These are phyloP conservation scores for Hirundichthys speculiger DNA, from an alignment of 2,113 vertebrate species.

Conservation along the genomic window DNA sequence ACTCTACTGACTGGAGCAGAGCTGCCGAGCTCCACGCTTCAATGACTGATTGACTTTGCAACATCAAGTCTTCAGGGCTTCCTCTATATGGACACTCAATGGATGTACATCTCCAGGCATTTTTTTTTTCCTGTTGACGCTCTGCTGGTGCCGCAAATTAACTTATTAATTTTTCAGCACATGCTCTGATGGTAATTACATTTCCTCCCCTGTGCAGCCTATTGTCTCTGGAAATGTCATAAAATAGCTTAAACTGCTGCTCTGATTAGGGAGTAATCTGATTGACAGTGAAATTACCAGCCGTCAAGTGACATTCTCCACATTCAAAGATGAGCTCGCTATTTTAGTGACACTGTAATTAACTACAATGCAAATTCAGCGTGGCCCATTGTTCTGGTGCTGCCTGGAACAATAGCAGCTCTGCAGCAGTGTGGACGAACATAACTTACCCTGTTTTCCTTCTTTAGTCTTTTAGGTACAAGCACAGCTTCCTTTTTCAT, in stretches of 20 bases:
- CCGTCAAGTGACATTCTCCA: slow-evolving; percentile 69
- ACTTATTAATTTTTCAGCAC: slow-evolving; percentile 78
- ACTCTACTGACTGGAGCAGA: slow-evolving; percentile 46
- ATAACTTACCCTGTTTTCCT: slow-evolving; percentile 13
- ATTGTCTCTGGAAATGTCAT: slow-evolving; percentile 78
- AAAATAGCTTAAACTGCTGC: slow-evolving; percentile 75
- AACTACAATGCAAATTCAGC: slow-evolving; percentile 61
- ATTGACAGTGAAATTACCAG: slow-evolving; percentile 78
- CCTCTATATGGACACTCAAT: slow-evolving; percentile 46
- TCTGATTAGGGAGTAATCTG: slow-evolving; percentile 75
- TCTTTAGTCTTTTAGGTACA: background rate
- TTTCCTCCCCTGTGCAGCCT: slow-evolving; percentile 70
- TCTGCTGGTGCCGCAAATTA: slow-evolving; percentile 75
- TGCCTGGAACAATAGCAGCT: slow-evolving; percentile 49
- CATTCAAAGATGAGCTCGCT: slow-evolving; percentile 63
- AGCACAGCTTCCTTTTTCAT: slow-evolving; percentile 11
- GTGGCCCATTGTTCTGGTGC: slow-evolving; percentile 48
- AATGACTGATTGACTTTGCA: slow-evolving; percentile 64
- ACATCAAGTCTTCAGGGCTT: slow-evolving; percentile 51
- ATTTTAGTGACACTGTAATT: slow-evolving; percentile 67
- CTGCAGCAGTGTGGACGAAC: slow-evolving; percentile 34
- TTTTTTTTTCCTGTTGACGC: slow-evolving; percentile 60
- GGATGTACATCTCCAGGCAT: slow-evolving; percentile 57
- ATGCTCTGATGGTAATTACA: slow-evolving; percentile 78
- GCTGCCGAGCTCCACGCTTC: slow-evolving; percentile 37